Evolutionary conservation across 2,113 vertebrate species (phyloP).

Genomic region (Crocuta crocuta): DNA sequence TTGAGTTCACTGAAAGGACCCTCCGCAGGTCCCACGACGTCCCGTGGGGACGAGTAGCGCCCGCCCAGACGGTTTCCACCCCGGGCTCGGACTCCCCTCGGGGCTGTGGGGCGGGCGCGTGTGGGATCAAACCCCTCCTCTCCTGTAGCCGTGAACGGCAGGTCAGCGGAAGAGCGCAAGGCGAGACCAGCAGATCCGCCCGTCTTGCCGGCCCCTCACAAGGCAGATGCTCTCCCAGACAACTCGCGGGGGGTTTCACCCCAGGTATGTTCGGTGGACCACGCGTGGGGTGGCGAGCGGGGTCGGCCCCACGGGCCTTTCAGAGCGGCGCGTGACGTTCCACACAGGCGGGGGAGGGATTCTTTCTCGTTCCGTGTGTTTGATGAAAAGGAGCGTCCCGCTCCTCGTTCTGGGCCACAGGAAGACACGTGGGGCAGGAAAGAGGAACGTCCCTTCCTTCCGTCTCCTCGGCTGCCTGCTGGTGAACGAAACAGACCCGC

Average conservation of each 20-base stretch:
- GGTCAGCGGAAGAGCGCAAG: conserved; percentile 78
- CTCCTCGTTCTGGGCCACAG: background rate
- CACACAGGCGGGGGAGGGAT: background rate
- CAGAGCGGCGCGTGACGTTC: rapidly evolving
- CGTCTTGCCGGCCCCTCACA: conserved; percentile 86
- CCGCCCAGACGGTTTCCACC: rapidly evolving
- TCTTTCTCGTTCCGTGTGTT: rapidly evolving
- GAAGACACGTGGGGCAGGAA: too few relatives aligned
- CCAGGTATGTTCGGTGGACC: conserved; percentile 84
- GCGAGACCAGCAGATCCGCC: conserved; percentile 84
- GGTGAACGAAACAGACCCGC: background rate
- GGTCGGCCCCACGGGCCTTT: background rate
- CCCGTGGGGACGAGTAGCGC: rapidly evolving
- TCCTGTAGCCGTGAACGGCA: conserved; percentile 83
- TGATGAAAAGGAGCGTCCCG: rapidly evolving
- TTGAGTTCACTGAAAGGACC: background rate
- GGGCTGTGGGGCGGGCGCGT: rapidly evolving
- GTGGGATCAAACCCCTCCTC: background rate
- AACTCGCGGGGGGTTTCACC: conserved; percentile 76
- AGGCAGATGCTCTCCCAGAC: conserved; percentile 68
- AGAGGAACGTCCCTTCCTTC: rapidly evolving
- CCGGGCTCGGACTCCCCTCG: too few relatives aligned
- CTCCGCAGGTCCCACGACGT: rapidly evolving
- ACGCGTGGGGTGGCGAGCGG: rapidly evolving
- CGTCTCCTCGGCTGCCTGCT: rapidly evolving